Base-by-base conservation (phyloP, 2,113 vertebrate genomes). In the Centropristis striata region DNA sequence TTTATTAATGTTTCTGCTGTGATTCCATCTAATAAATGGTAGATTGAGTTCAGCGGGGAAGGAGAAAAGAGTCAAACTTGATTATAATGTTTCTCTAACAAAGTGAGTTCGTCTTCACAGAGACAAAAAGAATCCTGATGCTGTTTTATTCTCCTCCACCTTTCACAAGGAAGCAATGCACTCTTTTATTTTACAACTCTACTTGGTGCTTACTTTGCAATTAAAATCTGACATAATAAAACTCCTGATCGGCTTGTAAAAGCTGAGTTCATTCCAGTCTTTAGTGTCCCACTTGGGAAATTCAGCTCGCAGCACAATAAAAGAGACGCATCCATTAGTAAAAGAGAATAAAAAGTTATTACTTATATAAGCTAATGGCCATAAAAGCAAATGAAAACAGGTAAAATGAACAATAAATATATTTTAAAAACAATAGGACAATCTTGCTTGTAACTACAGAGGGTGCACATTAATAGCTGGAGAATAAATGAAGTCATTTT, bases 1-100 rank as follows among this genome's bases (percentile, higher is more conserved):
- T 82, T 59, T 65, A 59, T 78, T 84, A 46, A 80, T 87, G 64
- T 86, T 81, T 77, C 76, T 70, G 67, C 61, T 81, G 70, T 65
- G 73, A 86, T 78, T 49, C 65, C 51, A 60, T 85, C 32, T 82
- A 90, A 87, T 64, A 84, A 74, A 87, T 50, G 50, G 27, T 20
- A 75, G 71, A 63, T 74, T 41, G 44, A 49, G 47, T 80, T 72
- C 47, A 71, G 69, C 8, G 0, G 8, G 20, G 51, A 49, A 39
- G 39, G 53, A 50, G n/a, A 15, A 41, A 49, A 67, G 32, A 70
- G 75, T 66, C 75, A 63, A 67, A 83, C 14, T 28, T 71, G 51
- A 75, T 75, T 73, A 53, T 20, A n/a, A 44, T 1, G 25, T 7
- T 39, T 16, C 47, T 71, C 46, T 66, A 42, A 42, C 65, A 78